These are phyloP conservation scores for Meteorus sp. DNA, from an alignment of 1,140 invertebrate genomes.

Conservation along the genomic window DNA sequence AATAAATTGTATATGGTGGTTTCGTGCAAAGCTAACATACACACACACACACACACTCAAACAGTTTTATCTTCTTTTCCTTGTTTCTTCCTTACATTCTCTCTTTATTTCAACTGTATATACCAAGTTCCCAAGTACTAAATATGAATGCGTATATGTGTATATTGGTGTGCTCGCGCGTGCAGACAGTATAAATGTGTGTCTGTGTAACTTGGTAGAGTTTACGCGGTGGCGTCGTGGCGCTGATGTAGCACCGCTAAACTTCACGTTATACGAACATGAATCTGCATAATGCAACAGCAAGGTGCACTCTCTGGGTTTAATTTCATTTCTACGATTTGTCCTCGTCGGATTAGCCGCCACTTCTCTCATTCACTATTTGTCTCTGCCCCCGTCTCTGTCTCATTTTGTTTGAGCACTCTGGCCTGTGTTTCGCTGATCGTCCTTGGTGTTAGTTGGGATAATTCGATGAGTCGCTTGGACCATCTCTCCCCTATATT, in stretches of 20 bases:
- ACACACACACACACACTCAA: not conserved
- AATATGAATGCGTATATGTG: no score
- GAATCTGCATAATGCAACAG: slow-evolving; percentile 41
- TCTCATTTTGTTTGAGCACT: not conserved
- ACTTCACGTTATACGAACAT: slow-evolving; percentile 34
- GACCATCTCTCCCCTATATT: no score
- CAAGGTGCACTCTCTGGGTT: slow-evolving; percentile 29
- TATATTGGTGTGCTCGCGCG: no score
- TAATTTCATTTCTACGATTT: slow-evolving; percentile 33
- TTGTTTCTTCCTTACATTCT: no score
- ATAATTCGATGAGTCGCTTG: slow-evolving; percentile 21
- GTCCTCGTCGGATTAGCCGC: slow-evolving; percentile 27
- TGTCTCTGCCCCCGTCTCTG: not conserved
- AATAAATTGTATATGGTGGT: no score
- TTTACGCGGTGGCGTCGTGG: slow-evolving; percentile 31
- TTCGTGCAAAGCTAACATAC: not conserved
- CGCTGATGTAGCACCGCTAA: slow-evolving; percentile 33
- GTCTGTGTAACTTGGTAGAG: slow-evolving; percentile 12
- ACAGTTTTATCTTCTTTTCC: slow-evolving; percentile 18
- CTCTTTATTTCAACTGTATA: no score
- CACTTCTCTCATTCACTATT: not conserved
- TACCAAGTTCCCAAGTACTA: no score
- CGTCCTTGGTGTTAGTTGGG: slow-evolving; percentile 6
- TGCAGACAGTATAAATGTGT: not conserved
- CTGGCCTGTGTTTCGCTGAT: slow-evolving; percentile 8